Conservation (phyloP, 2,888 invertebrate genomes). For the Tinea semifulvella region DNA sequence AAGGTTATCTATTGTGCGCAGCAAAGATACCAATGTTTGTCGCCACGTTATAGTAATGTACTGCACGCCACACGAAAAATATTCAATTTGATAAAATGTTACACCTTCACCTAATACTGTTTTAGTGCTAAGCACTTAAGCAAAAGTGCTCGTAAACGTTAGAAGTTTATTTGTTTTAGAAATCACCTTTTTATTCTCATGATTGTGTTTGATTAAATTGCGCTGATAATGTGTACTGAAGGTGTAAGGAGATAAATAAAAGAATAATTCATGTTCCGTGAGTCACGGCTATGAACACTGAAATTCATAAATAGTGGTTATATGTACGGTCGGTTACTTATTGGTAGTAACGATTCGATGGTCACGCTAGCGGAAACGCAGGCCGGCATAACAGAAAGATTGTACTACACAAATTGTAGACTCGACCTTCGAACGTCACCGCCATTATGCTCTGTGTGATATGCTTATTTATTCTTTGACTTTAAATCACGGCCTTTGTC, state of each 20-base stretch:
- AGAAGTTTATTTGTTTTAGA: conserved; percentile 1
- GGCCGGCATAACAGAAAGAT: conserved; percentile 21
- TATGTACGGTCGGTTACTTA: conserved; percentile 9
- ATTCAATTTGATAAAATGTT: neutral
- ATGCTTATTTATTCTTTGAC: conserved; percentile 1
- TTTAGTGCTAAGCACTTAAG: too few species aligned
- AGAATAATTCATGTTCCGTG: neutral
- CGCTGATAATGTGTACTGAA: too few species aligned
- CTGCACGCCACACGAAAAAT: conserved; percentile 4
- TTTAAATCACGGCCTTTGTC: conserved; percentile 2
- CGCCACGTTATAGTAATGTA: neutral
- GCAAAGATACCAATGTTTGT: conserved; percentile 23
- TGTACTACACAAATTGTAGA: conserved; percentile 24
- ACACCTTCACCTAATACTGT: neutral
- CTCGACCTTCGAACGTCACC: conserved; percentile 21
- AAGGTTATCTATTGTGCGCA: conserved; percentile 31
- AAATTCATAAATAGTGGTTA: conserved; percentile 9
- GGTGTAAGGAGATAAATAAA: conserved; percentile 6
- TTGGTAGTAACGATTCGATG: conserved; percentile 12
- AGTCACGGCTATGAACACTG: neutral
- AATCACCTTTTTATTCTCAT: neutral
- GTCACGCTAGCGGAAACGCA: conserved; percentile 21
- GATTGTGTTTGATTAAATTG: neutral
- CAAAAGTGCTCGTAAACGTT: neutral
- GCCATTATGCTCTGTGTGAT: conserved; percentile 7